phyloP scores from a whole-genome alignment of 2,113 vertebrate genomes.

The Sylvilagus bachmani region DNA sequence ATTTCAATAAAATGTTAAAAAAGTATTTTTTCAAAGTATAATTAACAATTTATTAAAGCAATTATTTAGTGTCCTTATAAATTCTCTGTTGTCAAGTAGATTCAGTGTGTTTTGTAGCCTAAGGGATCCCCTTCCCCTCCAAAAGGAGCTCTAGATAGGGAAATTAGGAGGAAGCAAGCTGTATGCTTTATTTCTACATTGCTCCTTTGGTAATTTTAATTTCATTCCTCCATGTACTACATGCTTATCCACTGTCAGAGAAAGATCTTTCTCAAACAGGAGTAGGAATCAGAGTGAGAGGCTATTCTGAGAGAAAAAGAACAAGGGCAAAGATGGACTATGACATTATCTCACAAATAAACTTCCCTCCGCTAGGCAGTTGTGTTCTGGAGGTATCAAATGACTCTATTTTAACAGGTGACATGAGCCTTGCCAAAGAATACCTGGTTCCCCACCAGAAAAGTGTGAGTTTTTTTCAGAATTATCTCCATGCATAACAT shows the following conservation, averaged over 20 bases:
- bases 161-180: conserved; percentile 14
- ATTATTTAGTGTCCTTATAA: neutral
- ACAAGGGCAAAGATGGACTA: conserved; percentile 44
- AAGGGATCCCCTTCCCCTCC: neutral
- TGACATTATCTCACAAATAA: conserved; percentile 36
- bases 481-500: neutral
- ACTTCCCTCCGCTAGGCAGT: neutral
- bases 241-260: conserved; percentile 27
- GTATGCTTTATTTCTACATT: neutral
- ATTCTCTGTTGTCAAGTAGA: neutral
- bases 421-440: neutral
- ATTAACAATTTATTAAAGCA: neutral
- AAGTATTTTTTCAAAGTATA: neutral
- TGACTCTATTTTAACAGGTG: conserved; percentile 64
- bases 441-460: neutral
- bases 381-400: conserved; percentile 57
- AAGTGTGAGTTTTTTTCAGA: neutral
- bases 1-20: no score
- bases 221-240: neutral
- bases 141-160: conserved; percentile 13
- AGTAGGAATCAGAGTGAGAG: conserved; percentile 9
- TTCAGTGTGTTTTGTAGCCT: neutral
- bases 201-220: conserved; percentile 14
- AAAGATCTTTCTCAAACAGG: neutral
- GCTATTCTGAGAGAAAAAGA: conserved; percentile 50